Conservation (phyloP, 2,888 invertebrate species). For the Erebia aethiops region DNA sequence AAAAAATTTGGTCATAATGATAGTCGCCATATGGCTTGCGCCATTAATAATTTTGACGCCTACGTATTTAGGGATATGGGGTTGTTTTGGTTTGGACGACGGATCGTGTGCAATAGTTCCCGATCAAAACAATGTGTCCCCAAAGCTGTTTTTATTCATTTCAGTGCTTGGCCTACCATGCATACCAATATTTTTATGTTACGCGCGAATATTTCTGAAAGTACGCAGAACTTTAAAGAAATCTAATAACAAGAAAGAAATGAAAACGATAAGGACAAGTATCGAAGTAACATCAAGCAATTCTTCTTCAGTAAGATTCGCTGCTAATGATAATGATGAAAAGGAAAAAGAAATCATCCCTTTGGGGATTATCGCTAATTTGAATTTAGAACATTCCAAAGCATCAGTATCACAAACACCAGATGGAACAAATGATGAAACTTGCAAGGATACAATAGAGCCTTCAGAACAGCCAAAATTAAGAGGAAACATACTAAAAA, state of each 20-base stretch:
- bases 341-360: conserved; percentile 12
- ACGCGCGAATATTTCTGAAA: conserved; percentile 91
- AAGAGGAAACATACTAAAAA: conserved; percentile 59
- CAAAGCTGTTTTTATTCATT: conserved; percentile 91
- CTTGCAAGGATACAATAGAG: conserved; percentile 24
- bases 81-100: conserved; percentile 90
- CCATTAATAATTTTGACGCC: conserved; percentile 87
- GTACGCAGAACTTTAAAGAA: conserved; percentile 87
- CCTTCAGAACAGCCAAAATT: conserved; percentile 45
- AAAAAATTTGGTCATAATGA: conserved; percentile 86
- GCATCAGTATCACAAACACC: conserved; percentile 38
- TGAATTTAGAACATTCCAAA: conserved; percentile 20
- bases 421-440: conserved; percentile 20
- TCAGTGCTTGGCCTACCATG: conserved; percentile 93
- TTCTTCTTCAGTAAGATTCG: conserved; percentile 34
- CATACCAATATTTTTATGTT: conserved; percentile 90
- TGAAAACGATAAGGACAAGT: conserved; percentile 36
- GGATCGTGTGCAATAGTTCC: conserved; percentile 91
- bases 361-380: conserved; percentile 3
- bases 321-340: conserved; percentile 30
- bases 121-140: conserved; percentile 85
- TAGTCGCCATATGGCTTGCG: conserved; percentile 87
- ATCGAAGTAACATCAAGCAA: conserved; percentile 39
- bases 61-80: conserved; percentile 90
- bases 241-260: conserved; percentile 66